Base-by-base conservation (phyloP, 2,113 vertebrate species). In the Nesoenas mayeri region DNA sequence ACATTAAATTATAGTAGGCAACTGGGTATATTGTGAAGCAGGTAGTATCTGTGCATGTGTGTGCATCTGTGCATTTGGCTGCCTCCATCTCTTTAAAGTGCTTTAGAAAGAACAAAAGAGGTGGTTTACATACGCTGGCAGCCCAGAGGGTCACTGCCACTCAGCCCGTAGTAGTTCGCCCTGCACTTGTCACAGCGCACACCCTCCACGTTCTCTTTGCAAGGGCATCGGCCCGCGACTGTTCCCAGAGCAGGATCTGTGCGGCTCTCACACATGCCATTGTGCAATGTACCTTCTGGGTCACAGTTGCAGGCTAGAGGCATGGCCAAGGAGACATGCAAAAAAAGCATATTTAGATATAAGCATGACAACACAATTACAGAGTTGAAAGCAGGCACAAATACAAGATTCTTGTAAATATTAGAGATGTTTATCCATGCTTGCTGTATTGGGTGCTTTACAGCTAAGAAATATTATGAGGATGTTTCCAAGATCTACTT, bases 181-280 rank as follows among this genome's bases (percentile, higher is more conserved):
- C 97, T 98, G 97, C 99, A 99, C 42, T 74, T 97, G 85, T 99
- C 96, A 4, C 99, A 99, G 66, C 67, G 98, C 22, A 89, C 91
- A 26, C 99, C 99, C 73, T 98, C 98, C 34, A 98, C 98, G 0
- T 99, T 98, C 24, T 98, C 79, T 93, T 99, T 99, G 88, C 98
- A 99, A 13, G 96, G 58, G 54, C 99, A 99, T 4, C 8, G 97
- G 15, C 99, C 95, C 0, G 97, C 97, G 0, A 97, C 78, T 4
- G 21, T 96, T n/a, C 94, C 96, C 73, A 91, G 67, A 14, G 51
- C 24, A 12, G 93, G 79, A 9, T 98, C 98, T 3, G 96, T 98
- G 74, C 7, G 91, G 53, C 97, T 79, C 48, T 99, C 98, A 25
- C 99, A 99, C 61, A 96, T n/a, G 2, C 98, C 98, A 1, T 71